Evolutionary conservation across 2,888 invertebrate species (phyloP).

Genomic region (Chloroclysta siterata): DNA sequence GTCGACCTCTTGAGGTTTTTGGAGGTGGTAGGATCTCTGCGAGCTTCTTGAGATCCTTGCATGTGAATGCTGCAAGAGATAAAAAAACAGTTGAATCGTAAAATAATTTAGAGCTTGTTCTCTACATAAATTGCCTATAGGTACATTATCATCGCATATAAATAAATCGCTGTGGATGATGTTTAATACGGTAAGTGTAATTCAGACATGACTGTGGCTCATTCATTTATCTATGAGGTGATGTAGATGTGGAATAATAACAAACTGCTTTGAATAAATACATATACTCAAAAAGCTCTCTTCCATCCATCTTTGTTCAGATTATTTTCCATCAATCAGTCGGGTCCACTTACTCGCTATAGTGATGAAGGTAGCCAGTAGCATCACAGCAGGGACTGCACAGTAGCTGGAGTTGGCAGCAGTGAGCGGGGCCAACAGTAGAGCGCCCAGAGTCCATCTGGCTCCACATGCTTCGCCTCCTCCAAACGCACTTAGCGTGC

Average conservation of each 20-base stretch:
- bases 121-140: no score
- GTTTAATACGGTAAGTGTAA: no score
- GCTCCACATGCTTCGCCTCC: slow-evolving; percentile 75
- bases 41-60: slow-evolving; percentile 71
- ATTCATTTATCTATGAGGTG: no score
- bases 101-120: no score
- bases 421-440: slow-evolving; percentile 84
- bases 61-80: slow-evolving; percentile 68
- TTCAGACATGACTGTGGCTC: no score
- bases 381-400: slow-evolving; percentile 82
- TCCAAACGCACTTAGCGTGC: slow-evolving; percentile 58
- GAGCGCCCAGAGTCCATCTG: slow-evolving; percentile 85
- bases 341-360: slow-evolving; percentile 76
- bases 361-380: slow-evolving; percentile 78
- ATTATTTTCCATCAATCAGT: not conserved
- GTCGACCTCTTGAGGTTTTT: slow-evolving; percentile 69
- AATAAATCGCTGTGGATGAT: no score
- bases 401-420: slow-evolving; percentile 86
- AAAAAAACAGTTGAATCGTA: no score
- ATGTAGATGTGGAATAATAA: no score
- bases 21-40: slow-evolving; percentile 70
- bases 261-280: no score
- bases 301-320: no score
- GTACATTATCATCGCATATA: no score
- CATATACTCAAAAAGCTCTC: no score